Evolutionary conservation across 1,140 invertebrate species (phyloP).

Genomic region (Cotesia typhae): DNA sequence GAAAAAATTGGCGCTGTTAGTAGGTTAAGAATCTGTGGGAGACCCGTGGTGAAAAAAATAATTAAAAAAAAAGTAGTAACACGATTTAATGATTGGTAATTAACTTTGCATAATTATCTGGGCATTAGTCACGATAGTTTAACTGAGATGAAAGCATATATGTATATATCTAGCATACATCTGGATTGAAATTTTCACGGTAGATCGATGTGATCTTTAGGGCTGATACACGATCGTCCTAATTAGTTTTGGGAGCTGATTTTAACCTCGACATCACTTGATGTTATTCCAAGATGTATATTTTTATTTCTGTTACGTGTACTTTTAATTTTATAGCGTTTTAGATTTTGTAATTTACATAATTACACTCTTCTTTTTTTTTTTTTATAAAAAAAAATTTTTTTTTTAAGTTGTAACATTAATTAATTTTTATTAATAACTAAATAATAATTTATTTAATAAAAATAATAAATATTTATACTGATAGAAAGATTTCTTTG

Average conservation of each 20-base stretch:
- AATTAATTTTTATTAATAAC: no score
- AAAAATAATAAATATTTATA: no score
- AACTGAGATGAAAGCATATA: not conserved
- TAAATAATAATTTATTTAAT: no score
- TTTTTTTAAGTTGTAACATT: no score
- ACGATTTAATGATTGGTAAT: slow-evolving; percentile 27
- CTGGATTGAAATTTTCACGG: slow-evolving; percentile 13
- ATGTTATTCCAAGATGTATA: no score
- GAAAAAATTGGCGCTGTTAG: no score
- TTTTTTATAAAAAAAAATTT: no score
- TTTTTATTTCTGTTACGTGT: no score
- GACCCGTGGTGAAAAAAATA: not conserved
- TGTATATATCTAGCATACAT: slow-evolving; percentile 11
- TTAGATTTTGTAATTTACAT: not conserved
- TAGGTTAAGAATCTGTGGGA: no score
- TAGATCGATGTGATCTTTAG: slow-evolving; percentile 46
- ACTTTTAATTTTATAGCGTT: not conserved
- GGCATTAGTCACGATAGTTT: slow-evolving; percentile 3
- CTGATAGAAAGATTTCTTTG: no score
- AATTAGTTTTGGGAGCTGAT: slow-evolving; percentile 45
- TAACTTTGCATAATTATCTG: slow-evolving; percentile 30
- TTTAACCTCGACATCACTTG: slow-evolving; percentile 40
- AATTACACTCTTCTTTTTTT: not conserved
- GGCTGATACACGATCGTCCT: slow-evolving; percentile 51
- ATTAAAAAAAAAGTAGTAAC: not conserved